Base-by-base conservation (phyloP, 2,888 invertebrate species). In the Nebria salina region DNA sequence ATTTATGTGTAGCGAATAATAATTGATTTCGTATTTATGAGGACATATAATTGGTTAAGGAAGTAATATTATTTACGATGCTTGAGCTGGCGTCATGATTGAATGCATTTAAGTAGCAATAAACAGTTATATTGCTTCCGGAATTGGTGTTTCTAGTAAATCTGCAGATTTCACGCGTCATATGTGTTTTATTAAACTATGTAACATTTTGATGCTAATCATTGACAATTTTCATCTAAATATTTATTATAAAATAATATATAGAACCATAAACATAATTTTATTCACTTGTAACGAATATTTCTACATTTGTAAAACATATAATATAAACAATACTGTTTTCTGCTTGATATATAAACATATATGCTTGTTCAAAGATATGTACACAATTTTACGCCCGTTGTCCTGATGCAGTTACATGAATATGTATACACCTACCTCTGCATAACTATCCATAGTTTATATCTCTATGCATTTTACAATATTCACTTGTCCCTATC, bases 371-470 rank as follows among this genome's bases (percentile, higher is more conserved):
- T 54, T 54, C 54, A 54, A 54, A 54, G 54, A 54, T 54, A 13
- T 54, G 54, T 54, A 54, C 54, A 54, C 54, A 54, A 54, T 54
- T 54, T 54, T 54, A 54, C 54, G 54, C 54, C 13, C 11, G 54
- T 54, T 54, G 54, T 54, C 13, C 54, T 54, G 34, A 34, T 34
- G 54, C 54, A 13, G 13, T 8, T 11, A 54, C 54, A 54, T 54
- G 54, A 54, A 54, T 54, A 54, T 54, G 54, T 54, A 54, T 54
- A 54, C 54, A 54, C 54, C 54, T 54, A 54, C 54, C 54, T 54
- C 54, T 54, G 54, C 54, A 54, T 54, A 54, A 54, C 54, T 54
- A 54, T 54, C 54, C 54, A 54, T 54, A 54, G 11, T 54, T 54
- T 54, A 54, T 54, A 54, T 54, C 54, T 54, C 8, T 54, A 54